Percentiles rank a stretch among this genome's conserved stretches.
These are phyloP conservation scores for Dasyprocta punctata DNA, from an alignment of 2,113 vertebrate species.

Conservation along the genomic window DNA sequence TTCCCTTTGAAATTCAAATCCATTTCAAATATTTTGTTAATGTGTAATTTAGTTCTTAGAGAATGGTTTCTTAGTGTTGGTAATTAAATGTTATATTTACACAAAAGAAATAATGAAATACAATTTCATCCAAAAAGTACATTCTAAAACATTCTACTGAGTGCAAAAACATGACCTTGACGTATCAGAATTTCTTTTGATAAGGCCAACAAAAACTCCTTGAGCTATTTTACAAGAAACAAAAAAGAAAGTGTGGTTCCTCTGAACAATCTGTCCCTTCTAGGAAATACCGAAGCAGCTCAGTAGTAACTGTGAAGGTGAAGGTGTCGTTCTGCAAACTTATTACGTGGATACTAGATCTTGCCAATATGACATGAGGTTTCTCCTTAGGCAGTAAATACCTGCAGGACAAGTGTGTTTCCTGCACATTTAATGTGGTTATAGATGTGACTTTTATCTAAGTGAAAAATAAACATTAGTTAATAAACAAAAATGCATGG, in stretches of 20 bases:
- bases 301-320: neutral
- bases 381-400: neutral
- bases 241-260: neutral
- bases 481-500: neutral
- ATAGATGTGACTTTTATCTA: neutral
- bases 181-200: slow-evolving; percentile 56
- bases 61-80: slow-evolving; percentile 69
- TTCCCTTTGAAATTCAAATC: slow-evolving; percentile 74
- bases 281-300: slow-evolving; percentile 11
- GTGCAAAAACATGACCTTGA: slow-evolving; percentile 35
- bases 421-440: neutral
- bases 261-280: slow-evolving; percentile 19
- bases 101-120: slow-evolving; percentile 74
- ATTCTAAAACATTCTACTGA: slow-evolving; percentile 71
- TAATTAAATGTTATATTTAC: slow-evolving; percentile 76
- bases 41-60: slow-evolving; percentile 64
- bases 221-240: slow-evolving; percentile 46
- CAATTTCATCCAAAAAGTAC: slow-evolving; percentile 70
- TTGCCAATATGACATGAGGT: neutral
- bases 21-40: slow-evolving; percentile 76
- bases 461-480: neutral
- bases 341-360: neutral
- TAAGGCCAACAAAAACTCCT: slow-evolving; percentile 45
- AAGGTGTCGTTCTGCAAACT: no score
- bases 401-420: neutral